phyloP scores from a whole-genome alignment of 2,113 vertebrate species.

The Xyrauchen texanus region DNA sequence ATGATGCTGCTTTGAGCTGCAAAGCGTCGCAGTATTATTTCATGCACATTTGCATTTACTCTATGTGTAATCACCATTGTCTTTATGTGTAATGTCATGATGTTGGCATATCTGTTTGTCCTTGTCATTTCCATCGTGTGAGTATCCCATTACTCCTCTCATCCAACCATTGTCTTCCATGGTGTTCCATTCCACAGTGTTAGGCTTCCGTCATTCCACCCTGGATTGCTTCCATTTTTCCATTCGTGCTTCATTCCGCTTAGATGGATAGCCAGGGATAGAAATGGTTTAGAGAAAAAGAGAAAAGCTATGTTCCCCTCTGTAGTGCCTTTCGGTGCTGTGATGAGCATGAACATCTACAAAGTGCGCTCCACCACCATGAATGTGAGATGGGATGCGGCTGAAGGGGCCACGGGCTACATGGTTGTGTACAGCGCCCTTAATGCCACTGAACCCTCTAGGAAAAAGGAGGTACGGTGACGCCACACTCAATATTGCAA shows the following conservation, averaged over 20 bases:
- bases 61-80: constrained; percentile 24
- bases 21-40: constrained; percentile 35
- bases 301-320: constrained; percentile 44
- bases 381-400: constrained; percentile 87
- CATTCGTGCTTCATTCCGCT: constrained; percentile 27
- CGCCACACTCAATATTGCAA: neutral
- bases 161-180: constrained; percentile 28
- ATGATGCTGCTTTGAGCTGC: constrained; percentile 48
- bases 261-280: constrained; percentile 9
- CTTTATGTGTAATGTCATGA: neutral
- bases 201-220: constrained; percentile 1
- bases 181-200: constrained; percentile 24
- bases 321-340: constrained; percentile 84
- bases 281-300: constrained; percentile 29
- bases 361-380: constrained; percentile 85
- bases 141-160: constrained; percentile 29
- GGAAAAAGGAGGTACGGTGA: constrained; percentile 82
- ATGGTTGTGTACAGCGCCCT: constrained; percentile 81
- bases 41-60: neutral
- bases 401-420: constrained; percentile 84
- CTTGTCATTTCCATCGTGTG: constrained; percentile 36
- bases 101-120: constrained; percentile 18
- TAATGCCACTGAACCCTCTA: constrained; percentile 76
- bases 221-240: constrained; percentile 20
- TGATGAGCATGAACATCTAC: constrained; percentile 83